Evolutionary conservation across 35 echinoderm and acorn worm genomes (phyloP).

Genomic region (Apostichopus californicus): DNA sequence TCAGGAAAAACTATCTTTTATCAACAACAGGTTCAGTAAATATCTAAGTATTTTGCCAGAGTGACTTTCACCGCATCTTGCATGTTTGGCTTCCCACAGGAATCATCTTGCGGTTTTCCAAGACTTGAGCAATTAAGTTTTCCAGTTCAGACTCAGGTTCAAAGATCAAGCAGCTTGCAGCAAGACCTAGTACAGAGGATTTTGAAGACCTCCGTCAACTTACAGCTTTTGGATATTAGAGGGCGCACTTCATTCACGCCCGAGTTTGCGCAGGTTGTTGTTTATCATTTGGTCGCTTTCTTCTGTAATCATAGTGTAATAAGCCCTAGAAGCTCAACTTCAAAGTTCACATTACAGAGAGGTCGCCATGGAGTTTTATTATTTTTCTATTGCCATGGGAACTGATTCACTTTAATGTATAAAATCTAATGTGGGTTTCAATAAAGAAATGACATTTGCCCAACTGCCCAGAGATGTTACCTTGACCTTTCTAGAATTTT

Average conservation of each 20-base stretch:
- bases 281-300: background rate
- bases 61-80: background rate
- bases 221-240: slow-evolving; percentile 41
- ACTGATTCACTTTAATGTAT: too few relatives aligned
- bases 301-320: too few relatives aligned
- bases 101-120: slow-evolving; percentile 13
- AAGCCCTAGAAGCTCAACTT: too few relatives aligned
- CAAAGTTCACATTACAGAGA: too few relatives aligned
- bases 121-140: slow-evolving; percentile 19
- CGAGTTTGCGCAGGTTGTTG: slow-evolving; percentile 6
- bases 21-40: too few relatives aligned
- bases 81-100: background rate
- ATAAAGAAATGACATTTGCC: too few relatives aligned
- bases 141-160: slow-evolving; percentile 12
- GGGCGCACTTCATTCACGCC: slow-evolving; percentile 12
- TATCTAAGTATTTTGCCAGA: too few relatives aligned
- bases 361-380: too few relatives aligned
- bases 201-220: slow-evolving; percentile 10
- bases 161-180: background rate
- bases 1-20: too few relatives aligned
- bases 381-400: too few relatives aligned
- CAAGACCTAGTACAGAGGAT: slow-evolving; percentile 39
- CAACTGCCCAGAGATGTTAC: too few relatives aligned
- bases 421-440: too few relatives aligned
- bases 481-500: background rate